phyloP scores from a whole-genome alignment of 1,140 invertebrate genomes.

The Drosophila azteca region DNA sequence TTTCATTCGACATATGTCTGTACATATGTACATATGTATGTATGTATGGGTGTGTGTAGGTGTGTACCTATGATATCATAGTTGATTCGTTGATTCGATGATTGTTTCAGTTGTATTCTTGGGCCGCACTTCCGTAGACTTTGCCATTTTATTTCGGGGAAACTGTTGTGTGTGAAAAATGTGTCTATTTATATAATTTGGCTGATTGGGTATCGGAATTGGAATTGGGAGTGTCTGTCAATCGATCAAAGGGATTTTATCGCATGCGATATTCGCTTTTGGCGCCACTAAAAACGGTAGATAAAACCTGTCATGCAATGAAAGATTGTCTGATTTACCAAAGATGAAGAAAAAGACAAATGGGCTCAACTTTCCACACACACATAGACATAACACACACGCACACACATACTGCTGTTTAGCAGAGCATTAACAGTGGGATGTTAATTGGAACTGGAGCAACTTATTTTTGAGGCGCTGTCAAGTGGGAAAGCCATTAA shows the following conservation, averaged over 20 bases:
- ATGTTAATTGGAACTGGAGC: too few species aligned
- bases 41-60: too few species aligned
- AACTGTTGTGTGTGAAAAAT: constrained; percentile 52
- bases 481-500: too few species aligned
- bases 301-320: constrained; percentile 2
- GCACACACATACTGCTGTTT: too few species aligned
- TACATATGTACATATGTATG: background rate
- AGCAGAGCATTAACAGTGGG: too few species aligned
- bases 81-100: background rate
- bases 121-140: background rate
- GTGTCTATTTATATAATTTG: constrained; percentile 54
- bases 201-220: constrained; percentile 20
- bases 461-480: too few species aligned
- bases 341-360: background rate
- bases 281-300: constrained; percentile 9
- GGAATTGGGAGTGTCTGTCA: constrained; percentile 34
- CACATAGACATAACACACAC: too few species aligned
- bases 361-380: too few species aligned
- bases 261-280: constrained; percentile 47
- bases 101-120: too few species aligned
- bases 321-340: constrained; percentile 9
- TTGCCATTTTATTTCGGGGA: constrained; percentile 27
- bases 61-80: background rate
- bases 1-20: background rate
- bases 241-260: constrained; percentile 55